Evolutionary conservation across 2,888 invertebrate species (phyloP).

Genomic region (Scaptomyza caliginosa): DNA sequence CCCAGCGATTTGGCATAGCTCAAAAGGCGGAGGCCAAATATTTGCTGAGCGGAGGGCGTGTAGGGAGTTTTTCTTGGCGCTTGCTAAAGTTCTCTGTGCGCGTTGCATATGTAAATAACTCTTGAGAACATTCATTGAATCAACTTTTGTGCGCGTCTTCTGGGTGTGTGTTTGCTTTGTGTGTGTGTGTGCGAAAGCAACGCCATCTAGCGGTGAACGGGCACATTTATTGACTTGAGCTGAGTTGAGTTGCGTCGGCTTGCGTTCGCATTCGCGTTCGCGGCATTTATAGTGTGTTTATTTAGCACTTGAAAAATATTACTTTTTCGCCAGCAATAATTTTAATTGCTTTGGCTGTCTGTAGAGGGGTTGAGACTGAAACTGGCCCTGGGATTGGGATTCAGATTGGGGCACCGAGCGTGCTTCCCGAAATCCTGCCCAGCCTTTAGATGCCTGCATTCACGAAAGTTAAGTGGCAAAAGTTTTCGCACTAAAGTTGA

Average conservation of each 20-base stretch:
- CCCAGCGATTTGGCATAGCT: conserved; percentile 56
- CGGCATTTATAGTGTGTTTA: conserved; percentile 79
- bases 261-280: conserved; percentile 43
- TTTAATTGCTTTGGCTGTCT: conserved; percentile 80
- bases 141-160: conserved; percentile 55
- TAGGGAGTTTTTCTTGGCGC: conserved; percentile 46
- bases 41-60: conserved; percentile 37
- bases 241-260: conserved; percentile 35
- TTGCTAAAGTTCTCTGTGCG: conserved; percentile 44
- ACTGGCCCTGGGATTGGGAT: conserved; percentile 35
- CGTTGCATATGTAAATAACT: conserved; percentile 76
- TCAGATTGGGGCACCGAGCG: conserved; percentile 27
- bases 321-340: conserved; percentile 79
- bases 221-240: conserved; percentile 50
- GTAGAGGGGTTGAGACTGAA: conserved; percentile 16
- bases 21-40: conserved; percentile 55
- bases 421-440: background rate
- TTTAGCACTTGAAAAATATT: conserved; percentile 82
- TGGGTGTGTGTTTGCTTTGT: background rate
- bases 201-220: conserved; percentile 36
- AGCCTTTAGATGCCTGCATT: conserved; percentile 35
- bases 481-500: conserved; percentile 79
- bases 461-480: conserved; percentile 77
- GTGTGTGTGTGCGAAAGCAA: conserved; percentile 1
- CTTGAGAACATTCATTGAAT: conserved; percentile 68